These are phyloP conservation scores for Periophthalmus magnuspinnatus DNA, from an alignment of 2,797 vertebrate species.

Conservation along the genomic window DNA sequence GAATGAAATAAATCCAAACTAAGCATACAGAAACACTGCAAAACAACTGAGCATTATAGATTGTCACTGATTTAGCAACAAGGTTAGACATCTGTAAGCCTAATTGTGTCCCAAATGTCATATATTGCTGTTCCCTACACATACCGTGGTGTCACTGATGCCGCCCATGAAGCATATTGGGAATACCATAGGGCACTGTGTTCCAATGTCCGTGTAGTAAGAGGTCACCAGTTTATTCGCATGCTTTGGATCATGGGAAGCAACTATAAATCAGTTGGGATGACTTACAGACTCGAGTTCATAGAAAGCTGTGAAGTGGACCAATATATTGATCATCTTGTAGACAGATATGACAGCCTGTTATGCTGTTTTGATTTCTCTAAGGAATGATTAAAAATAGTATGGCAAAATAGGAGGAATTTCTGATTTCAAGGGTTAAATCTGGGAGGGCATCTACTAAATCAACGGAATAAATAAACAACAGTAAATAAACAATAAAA, in stretches of 20 bases:
- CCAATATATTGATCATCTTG: neutral
- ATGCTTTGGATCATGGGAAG: neutral
- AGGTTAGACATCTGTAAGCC: neutral
- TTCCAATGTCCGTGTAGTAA: neutral
- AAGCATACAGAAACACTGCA: too few species aligned
- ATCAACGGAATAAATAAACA: too few species aligned
- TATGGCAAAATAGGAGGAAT: too few species aligned
- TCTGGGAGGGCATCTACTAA: too few species aligned
- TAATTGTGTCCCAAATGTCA: neutral
- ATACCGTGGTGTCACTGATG: neutral
- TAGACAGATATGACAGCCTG: neutral
- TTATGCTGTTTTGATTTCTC: neutral
- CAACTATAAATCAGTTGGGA: neutral
- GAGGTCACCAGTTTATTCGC: neutral
- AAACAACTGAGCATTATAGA: neutral
- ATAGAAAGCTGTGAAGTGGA: neutral
- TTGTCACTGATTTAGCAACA: neutral
- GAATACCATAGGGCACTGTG: neutral
- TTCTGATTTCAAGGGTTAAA: too few species aligned
- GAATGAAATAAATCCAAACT: too few species aligned
- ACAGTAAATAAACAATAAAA: too few species aligned
- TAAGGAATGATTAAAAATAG: neutral
- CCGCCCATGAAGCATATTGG: neutral
- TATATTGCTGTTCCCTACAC: neutral
- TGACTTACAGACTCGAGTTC: neutral